These are phyloP conservation scores for Mastomys natalensis DNA, from an alignment of 2,113 vertebrate species.

Conservation along the genomic window DNA sequence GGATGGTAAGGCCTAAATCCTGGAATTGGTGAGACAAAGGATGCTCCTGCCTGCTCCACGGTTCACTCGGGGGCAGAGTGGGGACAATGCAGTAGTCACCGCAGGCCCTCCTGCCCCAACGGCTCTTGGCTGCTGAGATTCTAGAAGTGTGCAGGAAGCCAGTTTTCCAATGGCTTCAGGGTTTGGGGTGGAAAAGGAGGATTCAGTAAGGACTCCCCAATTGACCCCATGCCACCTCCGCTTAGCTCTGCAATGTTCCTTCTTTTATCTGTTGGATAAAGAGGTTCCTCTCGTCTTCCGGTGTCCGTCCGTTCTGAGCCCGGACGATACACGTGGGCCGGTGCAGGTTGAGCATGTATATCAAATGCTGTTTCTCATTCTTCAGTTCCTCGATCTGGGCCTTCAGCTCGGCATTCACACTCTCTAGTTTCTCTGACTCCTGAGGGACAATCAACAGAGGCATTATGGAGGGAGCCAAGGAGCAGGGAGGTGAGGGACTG, in stretches of 20 bases:
- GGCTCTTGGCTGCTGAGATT: slow-evolving; percentile 84
- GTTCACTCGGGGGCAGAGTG: slow-evolving; percentile 65
- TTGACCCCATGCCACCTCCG: slow-evolving; percentile 46
- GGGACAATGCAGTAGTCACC: slow-evolving; percentile 71
- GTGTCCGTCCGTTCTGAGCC: slow-evolving; percentile 95
- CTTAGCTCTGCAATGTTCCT: slow-evolving; percentile 92
- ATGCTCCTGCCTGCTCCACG: slow-evolving; percentile 72
- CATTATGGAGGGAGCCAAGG: neutral
- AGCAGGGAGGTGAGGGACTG: neutral
- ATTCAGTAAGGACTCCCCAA: slow-evolving; percentile 69
- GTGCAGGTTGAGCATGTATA: slow-evolving; percentile 99
- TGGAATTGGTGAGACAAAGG: slow-evolving; percentile 79
- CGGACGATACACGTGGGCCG: slow-evolving; percentile 98
- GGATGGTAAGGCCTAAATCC: slow-evolving; percentile 80
- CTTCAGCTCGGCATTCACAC: slow-evolving; percentile 96
- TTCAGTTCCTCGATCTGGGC: slow-evolving; percentile 98
- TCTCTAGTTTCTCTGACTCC: slow-evolving; percentile 99
- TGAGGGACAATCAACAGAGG: slow-evolving; percentile 78
- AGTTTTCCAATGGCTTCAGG: slow-evolving; percentile 82
- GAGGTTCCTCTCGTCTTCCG: slow-evolving; percentile 96
- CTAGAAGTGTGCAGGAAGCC: slow-evolving; percentile 78
- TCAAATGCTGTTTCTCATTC: slow-evolving; percentile 98
- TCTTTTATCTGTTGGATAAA: slow-evolving; percentile 98
- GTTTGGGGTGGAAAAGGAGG: slow-evolving; percentile 76
- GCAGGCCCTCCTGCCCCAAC: slow-evolving; percentile 65